Evolutionary conservation across 2,797 vertebrate genomes (phyloP).

Genomic region (Peromyscus aztecus): DNA sequence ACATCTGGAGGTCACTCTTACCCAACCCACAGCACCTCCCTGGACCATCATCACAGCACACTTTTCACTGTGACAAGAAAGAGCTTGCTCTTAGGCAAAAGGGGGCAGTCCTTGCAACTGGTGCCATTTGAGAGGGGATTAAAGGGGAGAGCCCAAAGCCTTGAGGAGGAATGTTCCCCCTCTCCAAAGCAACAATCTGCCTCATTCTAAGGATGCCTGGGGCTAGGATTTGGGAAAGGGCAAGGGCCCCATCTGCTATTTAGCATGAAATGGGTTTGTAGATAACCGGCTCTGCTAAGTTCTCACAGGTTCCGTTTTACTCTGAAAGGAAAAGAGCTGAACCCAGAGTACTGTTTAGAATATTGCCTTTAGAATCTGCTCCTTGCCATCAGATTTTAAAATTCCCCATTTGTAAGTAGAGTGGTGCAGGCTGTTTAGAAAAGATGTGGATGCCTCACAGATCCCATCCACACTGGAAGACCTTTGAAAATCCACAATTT

Average conservation of each 20-base stretch:
- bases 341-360: neutral
- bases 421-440: fast-evolving
- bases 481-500: neutral
- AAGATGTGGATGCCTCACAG: fast-evolving
- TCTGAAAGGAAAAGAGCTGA: neutral
- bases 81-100: neutral
- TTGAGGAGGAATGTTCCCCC: slow-evolving; percentile 61
- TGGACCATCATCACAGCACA: neutral
- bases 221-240: slow-evolving; percentile 62
- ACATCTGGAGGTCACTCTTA: neutral
- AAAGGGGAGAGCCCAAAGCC: slow-evolving; percentile 9
- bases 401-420: neutral
- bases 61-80: neutral
- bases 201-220: slow-evolving; percentile 26
- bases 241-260: neutral
- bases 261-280: neutral
- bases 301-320: neutral
- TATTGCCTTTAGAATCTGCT: neutral
- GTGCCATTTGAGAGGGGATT: slow-evolving; percentile 50
- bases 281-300: neutral
- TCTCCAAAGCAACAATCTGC: slow-evolving; percentile 32
- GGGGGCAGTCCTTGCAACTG: neutral
- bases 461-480: neutral
- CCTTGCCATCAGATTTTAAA: too few species aligned
- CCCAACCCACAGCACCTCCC: neutral